Evolutionary conservation across 2,113 vertebrate species (phyloP).

Genomic region (Colaptes auratus): DNA sequence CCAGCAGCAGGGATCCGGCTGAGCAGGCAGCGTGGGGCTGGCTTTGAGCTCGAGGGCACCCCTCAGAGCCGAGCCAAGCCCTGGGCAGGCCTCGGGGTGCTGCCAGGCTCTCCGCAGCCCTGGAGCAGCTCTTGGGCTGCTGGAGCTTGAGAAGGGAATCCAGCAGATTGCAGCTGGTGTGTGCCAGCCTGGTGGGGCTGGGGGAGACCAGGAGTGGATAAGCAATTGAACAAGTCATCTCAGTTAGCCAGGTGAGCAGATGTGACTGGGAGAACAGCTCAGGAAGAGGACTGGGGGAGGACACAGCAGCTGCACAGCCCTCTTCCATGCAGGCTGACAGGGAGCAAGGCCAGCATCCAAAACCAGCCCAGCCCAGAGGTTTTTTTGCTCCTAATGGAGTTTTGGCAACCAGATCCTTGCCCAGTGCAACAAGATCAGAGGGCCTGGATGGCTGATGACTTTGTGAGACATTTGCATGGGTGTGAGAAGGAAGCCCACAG

Average conservation of each 20-base stretch:
- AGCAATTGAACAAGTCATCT: neutral
- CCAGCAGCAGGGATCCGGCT: neutral
- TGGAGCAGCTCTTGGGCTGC: neutral
- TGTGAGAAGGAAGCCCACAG: neutral
- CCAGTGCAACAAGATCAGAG: neutral
- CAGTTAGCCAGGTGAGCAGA: neutral
- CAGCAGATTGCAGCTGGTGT: neutral
- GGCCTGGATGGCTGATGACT: neutral
- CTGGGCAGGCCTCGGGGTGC: neutral
- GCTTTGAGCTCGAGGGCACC: neutral
- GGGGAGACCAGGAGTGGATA: neutral
- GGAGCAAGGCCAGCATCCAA: neutral
- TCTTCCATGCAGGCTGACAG: neutral
- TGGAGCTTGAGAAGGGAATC: neutral
- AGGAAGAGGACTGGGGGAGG: neutral
- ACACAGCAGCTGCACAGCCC: neutral
- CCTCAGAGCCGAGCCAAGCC: neutral
- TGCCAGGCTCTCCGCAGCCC: neutral
- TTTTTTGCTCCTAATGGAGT: neutral
- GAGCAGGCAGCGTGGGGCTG: neutral
- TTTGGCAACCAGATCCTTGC: neutral
- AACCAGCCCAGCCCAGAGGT: neutral
- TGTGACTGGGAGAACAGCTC: neutral
- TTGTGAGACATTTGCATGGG: neutral
- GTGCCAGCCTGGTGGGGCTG: neutral